Evolutionary conservation across 2,888 invertebrate species (phyloP).

Genomic region (Lasioglossum leucozonium): DNA sequence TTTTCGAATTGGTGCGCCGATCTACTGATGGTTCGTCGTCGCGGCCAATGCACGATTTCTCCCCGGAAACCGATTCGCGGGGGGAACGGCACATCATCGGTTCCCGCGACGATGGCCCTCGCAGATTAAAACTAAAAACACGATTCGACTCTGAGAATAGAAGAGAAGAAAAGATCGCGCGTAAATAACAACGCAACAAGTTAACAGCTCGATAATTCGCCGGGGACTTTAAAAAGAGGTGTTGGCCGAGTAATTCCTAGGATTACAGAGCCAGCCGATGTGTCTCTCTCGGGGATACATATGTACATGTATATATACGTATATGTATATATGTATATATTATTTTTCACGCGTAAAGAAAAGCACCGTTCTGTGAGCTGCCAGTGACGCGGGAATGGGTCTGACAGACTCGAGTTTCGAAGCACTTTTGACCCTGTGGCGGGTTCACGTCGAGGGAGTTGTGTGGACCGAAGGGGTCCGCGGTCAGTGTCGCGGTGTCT

Average conservation of each 20-base stretch:
- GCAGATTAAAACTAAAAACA: no score
- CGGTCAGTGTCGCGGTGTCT: conserved; percentile 76
- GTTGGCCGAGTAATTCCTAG: background rate
- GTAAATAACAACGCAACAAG: conserved; percentile 1
- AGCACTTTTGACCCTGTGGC: conserved; percentile 86
- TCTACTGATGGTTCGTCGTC: conserved; percentile 14
- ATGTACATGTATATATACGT: no score
- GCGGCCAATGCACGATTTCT: conserved; percentile 30
- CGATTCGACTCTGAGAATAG: background rate
- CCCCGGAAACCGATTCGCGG: background rate
- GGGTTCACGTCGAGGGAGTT: conserved; percentile 79
- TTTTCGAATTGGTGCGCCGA: conserved; percentile 28
- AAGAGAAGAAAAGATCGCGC: background rate
- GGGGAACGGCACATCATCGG: background rate
- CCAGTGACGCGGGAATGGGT: conserved; percentile 84
- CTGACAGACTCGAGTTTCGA: conserved; percentile 86
- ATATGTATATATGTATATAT: background rate
- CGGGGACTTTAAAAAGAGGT: background rate
- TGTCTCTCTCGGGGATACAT: background rate
- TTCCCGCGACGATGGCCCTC: background rate
- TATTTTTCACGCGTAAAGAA: background rate
- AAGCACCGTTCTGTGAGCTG: conserved; percentile 18
- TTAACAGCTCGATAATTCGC: background rate
- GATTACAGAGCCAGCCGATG: background rate
- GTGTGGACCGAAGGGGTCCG: conserved; percentile 69